phyloP scores from a whole-genome alignment of 2,888 invertebrate species.

The Drepanosiphum platanoidis region DNA sequence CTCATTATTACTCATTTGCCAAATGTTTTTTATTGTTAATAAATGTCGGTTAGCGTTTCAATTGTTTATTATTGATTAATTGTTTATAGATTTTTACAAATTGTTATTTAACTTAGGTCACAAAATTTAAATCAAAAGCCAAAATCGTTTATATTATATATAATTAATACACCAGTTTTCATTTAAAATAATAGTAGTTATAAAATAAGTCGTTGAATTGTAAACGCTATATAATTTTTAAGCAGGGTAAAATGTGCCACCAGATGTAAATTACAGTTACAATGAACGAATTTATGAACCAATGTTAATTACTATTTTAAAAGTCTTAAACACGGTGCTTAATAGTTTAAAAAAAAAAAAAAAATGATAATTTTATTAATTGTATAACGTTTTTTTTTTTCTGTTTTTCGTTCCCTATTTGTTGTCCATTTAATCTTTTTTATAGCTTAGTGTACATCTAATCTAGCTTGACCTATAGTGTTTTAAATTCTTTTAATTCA shows the following conservation, averaged over 20 bases:
- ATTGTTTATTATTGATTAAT: not conserved
- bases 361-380: not conserved
- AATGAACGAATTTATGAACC: not conserved
- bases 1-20: not conserved
- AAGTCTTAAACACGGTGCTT: conserved; percentile 16
- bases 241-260: conserved; percentile 53
- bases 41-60: not conserved
- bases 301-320: not conserved
- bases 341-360: not conserved
- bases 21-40: not conserved
- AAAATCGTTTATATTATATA: not conserved
- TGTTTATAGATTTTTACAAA: conserved; percentile 9
- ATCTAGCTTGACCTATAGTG: too few relatives aligned
- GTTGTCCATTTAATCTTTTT: not conserved
- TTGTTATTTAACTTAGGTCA: conserved; percentile 11
- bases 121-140: not conserved
- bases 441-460: not conserved
- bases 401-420: not conserved
- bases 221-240: conserved; percentile 27
- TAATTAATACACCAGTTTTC: not conserved
- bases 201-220: too few relatives aligned
- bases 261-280: not conserved
- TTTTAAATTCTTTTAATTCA: not conserved
- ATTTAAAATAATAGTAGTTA: not conserved
- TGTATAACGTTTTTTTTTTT: not conserved